Evolutionary conservation across 2,797 vertebrate species (phyloP).

Genomic region (Sphenopsis melanotis): DNA sequence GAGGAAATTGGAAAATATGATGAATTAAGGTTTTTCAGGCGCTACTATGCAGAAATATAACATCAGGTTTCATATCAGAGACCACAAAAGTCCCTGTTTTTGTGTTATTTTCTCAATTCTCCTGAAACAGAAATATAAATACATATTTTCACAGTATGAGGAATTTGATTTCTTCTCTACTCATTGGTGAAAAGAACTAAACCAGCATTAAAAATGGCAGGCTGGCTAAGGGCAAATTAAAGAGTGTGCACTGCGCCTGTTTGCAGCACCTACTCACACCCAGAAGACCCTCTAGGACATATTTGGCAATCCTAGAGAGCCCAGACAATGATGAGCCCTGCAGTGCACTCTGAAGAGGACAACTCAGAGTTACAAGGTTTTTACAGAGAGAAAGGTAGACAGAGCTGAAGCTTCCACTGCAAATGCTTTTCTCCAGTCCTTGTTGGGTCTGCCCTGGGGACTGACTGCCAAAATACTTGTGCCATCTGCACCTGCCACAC

Average conservation of each 20-base stretch:
- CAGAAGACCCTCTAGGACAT: background rate
- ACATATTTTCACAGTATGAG: background rate
- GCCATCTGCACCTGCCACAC: background rate
- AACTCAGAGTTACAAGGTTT: background rate
- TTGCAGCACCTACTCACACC: background rate
- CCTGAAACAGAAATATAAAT: background rate
- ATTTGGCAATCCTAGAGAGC: background rate
- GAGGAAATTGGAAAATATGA: background rate
- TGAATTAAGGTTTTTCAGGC: background rate
- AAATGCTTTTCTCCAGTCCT: background rate
- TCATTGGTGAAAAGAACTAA: background rate
- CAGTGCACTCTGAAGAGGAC: background rate
- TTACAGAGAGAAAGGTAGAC: background rate
- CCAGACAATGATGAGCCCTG: accelerated
- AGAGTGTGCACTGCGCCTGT: background rate
- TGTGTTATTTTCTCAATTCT: background rate
- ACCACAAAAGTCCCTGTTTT: background rate
- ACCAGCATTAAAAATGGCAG: background rate
- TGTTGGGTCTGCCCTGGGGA: background rate
- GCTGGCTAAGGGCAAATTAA: background rate
- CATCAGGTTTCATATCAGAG: background rate
- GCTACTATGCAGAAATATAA: background rate
- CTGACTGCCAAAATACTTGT: background rate
- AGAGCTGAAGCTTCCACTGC: background rate
- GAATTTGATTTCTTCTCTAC: background rate